These are phyloP conservation scores for Pristionchus japonicus DNA, from an alignment of 2,888 invertebrate genomes.

Conservation along the genomic window DNA sequence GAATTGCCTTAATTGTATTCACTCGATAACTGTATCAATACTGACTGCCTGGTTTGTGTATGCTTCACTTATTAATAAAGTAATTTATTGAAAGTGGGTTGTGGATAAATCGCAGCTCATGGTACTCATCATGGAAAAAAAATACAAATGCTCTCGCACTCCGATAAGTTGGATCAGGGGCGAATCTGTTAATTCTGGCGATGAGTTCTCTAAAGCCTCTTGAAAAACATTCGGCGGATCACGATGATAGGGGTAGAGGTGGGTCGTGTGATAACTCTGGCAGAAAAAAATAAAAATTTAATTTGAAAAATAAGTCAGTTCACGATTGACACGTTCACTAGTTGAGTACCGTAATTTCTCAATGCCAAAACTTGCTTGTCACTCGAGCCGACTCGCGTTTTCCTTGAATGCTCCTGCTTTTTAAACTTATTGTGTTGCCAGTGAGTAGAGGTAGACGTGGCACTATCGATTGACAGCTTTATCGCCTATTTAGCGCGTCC, in stretches of 20 bases:
- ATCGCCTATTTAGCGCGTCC: not conserved
- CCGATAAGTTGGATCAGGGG: too few relatives aligned
- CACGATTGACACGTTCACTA: not conserved
- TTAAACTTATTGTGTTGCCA: not conserved
- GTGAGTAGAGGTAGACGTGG: not conserved
- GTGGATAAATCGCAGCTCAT: too few relatives aligned
- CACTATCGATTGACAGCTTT: not conserved
- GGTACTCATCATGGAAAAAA: too few relatives aligned
- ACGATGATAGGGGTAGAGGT: too few relatives aligned
- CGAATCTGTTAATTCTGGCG: too few relatives aligned
- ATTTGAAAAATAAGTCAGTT: not conserved
- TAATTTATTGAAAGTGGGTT: too few relatives aligned
- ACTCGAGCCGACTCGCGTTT: not conserved
- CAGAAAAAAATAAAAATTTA: not conserved
- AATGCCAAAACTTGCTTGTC: not conserved
- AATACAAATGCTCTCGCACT: too few relatives aligned
- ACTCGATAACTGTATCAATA: conserved; percentile 1
- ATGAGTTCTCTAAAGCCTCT: too few relatives aligned
- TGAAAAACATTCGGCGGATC: too few relatives aligned
- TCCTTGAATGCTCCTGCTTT: not conserved
- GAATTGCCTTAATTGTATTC: not conserved
- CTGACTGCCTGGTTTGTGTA: conserved; percentile 5
- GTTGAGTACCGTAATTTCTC: not conserved
- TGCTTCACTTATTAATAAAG: conserved; percentile 16
- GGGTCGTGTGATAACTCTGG: too few relatives aligned